Evolutionary conservation across 2,888 invertebrate species (phyloP), one percentile per base, ranked within the genome.

Genomic region (Meteorus colon): DNA sequence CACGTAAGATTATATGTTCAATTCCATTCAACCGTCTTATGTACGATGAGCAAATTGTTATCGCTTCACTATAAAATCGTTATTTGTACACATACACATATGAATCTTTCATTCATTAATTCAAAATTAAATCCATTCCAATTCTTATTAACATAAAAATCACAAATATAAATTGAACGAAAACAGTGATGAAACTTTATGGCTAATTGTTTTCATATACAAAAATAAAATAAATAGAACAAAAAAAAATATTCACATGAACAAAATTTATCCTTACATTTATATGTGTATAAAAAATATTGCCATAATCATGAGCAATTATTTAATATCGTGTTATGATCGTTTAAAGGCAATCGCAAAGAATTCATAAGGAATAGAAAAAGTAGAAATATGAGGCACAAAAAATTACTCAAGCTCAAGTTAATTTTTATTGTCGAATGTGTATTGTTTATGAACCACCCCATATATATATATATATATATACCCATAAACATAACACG

Each of bases 41-140:
- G 75, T 73, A 60, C 75, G 71, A 78, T 71, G 62, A 74, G 77
- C 74, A 78, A 78, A 79, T 80, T 77, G 78, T 80, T 73, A 73
- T 76, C 74, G 63, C 73, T 71, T 66, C 19, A 73, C 65, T 10
- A 59, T 76, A 63, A n/a, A 71, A 55, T 55, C 8, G 8, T 55
- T 24, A 19, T n/a, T 55, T 1, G 4, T 19, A 55, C 10, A 2
- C 8, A 19, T 24, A 2, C n/a, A 55, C 19, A 55, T 4, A 19
- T 55, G 1, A 2, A 8, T 24, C n/a, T 8, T 55, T 55, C n/a
- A 19, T 55, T 55, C n/a, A 48, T 48, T 6, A n/a, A 16, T 14
- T n/a, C 48, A 48, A 41, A 41, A 12, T 6, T 55, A 0, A n/a
- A n/a, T 55, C 2, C 19, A n/a, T 19, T 19, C 5, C 55, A 55